phyloP scores from a whole-genome alignment of 2,888 invertebrate species.

The Eupithecia insigniata region DNA sequence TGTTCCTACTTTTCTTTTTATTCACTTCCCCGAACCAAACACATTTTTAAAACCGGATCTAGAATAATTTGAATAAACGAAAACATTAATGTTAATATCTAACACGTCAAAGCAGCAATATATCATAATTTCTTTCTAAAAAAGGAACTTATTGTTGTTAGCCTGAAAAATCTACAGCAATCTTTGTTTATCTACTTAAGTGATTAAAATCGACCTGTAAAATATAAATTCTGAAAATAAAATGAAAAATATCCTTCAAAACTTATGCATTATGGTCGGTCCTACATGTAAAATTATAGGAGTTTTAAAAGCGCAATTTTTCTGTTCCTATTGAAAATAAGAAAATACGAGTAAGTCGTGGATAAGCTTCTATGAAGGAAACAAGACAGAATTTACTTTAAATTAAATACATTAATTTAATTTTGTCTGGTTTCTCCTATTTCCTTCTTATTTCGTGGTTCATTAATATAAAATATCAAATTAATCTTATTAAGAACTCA shows the following conservation, averaged over 20 bases:
- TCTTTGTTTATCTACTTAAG: too few species aligned
- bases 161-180: too few species aligned
- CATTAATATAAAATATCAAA: too few species aligned
- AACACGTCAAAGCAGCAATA: too few species aligned
- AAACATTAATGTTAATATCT: background rate
- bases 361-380: too few species aligned
- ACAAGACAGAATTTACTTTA: too few species aligned
- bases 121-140: too few species aligned
- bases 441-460: too few species aligned
- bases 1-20: too few species aligned
- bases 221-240: background rate
- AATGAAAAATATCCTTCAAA: background rate
- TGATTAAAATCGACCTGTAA: background rate
- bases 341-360: background rate
- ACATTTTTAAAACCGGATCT: background rate
- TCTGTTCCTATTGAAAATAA: background rate
- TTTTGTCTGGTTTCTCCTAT: background rate
- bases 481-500: conserved; percentile 27
- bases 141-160: too few species aligned
- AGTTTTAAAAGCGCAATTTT: background rate
- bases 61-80: background rate
- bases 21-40: conserved; percentile 1
- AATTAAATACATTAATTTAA: too few species aligned
- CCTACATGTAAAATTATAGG: background rate
- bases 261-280: background rate